Evolutionary conservation across 1,140 invertebrate species (phyloP), one percentile per base, ranked within the genome.

Genomic region (Drosophila azteca): DNA sequence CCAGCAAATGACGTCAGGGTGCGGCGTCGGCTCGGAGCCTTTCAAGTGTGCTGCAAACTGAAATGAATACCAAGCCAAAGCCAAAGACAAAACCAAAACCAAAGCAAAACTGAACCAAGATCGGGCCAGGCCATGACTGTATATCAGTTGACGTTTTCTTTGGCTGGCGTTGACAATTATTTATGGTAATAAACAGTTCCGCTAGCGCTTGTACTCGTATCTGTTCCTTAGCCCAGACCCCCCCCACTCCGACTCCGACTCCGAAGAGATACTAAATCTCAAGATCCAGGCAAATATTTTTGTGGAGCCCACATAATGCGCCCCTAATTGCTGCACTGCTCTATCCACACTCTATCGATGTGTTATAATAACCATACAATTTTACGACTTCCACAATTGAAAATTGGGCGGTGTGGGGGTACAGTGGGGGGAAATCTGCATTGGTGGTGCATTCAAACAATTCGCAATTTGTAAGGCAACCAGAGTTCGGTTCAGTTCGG

Each of bases 141-240:
- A 87, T 74, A 85, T 78, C 78, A 82, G 83, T 82, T 85, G 82
- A 85, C 81, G 79, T 87, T 87, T 65, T 70, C 52, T 41, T 58
- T 52, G 64, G 65, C 68, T 76, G 63, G 55, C 83, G 80, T 88
- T 88, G 84, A 88, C 84, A 88, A 88, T 87, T 87, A 87, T 88
- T 88, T 88, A 88, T 88, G 83, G 84, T 83, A 88, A 88, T 88
- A 88, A 88, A 88, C 73, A 87, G 83, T 88, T 79, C 66, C 83
- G 83, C 78, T 67, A 76, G 67, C 66, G 46, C 54, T 17, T 54
- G 52, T 24, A 66, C 68, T 61, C 73, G 45, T 78, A 53, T 62
- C 53, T 51, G 26, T 52, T 39, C 35, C 35, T 39, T 39, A 5
- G 35, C 35, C 24, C 24, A 26, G 24, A 26, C 24, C 5, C 24